Conservation (phyloP, 2,113 vertebrate genomes). For the Ciconia maguari region DNA sequence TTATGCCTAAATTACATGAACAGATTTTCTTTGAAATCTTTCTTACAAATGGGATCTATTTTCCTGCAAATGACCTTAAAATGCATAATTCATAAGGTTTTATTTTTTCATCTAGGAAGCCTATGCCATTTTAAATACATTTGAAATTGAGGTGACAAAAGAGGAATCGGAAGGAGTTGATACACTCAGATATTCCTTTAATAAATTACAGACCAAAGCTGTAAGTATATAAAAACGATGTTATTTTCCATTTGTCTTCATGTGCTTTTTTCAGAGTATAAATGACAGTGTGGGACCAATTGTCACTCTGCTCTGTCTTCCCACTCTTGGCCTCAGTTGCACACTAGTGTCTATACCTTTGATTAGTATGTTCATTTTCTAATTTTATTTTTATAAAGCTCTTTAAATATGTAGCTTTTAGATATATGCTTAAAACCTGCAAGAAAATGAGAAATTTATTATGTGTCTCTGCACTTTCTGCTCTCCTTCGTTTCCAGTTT, state of each 20-base stretch:
- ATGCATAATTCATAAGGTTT: neutral
- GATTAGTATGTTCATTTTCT: neutral
- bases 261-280: neutral
- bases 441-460: neutral
- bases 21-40: neutral
- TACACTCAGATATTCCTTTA: constrained; percentile 77
- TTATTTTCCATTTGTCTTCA: neutral
- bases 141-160: constrained; percentile 77
- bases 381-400: neutral
- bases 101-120: constrained; percentile 76
- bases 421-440: neutral
- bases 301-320: neutral
- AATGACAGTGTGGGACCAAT: neutral
- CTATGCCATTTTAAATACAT: constrained; percentile 78
- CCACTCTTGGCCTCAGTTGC: neutral
- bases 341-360: neutral
- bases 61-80: neutral
- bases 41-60: neutral
- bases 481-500: neutral
- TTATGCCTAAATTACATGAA: neutral
- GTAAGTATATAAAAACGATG: constrained; percentile 68
- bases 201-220: constrained; percentile 76
- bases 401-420: neutral
- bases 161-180: constrained; percentile 81
- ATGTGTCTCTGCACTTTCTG: neutral